Evolutionary conservation across 2,113 vertebrate genomes (phyloP).

Genomic region (Rhabdomys dilectus): DNA sequence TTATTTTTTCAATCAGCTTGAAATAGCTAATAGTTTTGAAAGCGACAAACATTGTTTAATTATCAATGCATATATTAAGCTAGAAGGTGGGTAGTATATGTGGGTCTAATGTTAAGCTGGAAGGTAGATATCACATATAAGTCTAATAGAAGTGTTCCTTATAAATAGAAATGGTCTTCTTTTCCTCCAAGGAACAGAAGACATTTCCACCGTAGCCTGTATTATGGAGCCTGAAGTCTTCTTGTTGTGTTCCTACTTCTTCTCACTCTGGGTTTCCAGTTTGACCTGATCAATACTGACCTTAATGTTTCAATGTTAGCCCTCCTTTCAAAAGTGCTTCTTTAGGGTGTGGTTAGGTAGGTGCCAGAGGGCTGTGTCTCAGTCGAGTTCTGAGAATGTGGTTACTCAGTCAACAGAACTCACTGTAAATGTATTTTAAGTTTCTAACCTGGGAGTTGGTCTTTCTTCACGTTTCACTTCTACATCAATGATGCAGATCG

Average conservation of each 20-base stretch:
- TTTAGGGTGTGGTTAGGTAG: not conserved
- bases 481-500: constrained; percentile 49
- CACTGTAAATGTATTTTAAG: constrained; percentile 36
- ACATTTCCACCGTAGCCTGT: constrained; percentile 25
- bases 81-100: not conserved
- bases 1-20: constrained; percentile 18
- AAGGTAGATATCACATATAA: not conserved
- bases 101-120: not conserved
- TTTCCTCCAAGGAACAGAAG: not conserved
- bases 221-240: not conserved
- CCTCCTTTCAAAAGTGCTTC: constrained; percentile 4
- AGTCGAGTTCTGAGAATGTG: constrained; percentile 63
- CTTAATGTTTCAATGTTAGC: constrained; percentile 27
- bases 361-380: not conserved
- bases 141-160: constrained; percentile 11
- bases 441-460: constrained; percentile 59
- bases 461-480: constrained; percentile 75
- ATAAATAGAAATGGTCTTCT: not conserved
- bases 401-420: constrained; percentile 12
- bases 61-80: not conserved
- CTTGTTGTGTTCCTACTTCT: not conserved
- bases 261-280: constrained; percentile 37
- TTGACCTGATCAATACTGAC: constrained; percentile 27
- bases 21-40: constrained; percentile 39
- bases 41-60: not conserved